A percentile compares a stretch with the other conserved stretches of the same genome.
Conservation (phyloP, 2,888 invertebrate genomes). For the Dasysyrphus albostriatus region DNA sequence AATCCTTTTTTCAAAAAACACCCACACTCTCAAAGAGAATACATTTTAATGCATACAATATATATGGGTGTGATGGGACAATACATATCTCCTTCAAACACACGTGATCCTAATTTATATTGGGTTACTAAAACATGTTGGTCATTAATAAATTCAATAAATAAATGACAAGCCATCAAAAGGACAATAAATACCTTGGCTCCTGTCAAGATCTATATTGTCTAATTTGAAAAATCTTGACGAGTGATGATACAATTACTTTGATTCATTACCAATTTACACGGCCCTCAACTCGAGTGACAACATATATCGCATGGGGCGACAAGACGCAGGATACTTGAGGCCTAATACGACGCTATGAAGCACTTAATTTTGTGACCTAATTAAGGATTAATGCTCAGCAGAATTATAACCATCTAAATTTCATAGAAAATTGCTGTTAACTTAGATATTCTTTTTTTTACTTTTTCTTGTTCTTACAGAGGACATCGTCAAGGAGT, state of each 20-base stretch:
- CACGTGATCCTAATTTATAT: slow-evolving; percentile 3
- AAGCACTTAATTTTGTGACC: slow-evolving; percentile 49
- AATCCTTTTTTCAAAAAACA: not conserved
- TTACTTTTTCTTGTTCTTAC: slow-evolving; percentile 13
- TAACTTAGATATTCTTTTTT: slow-evolving; percentile 43
- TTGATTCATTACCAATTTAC: slow-evolving; percentile 66
- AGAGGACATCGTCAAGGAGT: slow-evolving; percentile 38
- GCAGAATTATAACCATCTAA: slow-evolving; percentile 25
- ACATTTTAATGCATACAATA: not conserved
- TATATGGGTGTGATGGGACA: not conserved
- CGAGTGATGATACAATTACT: slow-evolving; percentile 62
- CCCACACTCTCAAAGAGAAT: not conserved
- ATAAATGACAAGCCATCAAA: slow-evolving; percentile 8
- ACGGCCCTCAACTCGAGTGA: slow-evolving; percentile 50
- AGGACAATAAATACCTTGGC: not conserved
- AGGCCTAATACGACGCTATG: not conserved
- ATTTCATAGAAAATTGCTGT: slow-evolving; percentile 40
- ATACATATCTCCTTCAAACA: not conserved
- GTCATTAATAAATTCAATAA: slow-evolving; percentile 19
- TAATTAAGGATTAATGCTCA: slow-evolving; percentile 64
- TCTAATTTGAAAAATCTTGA: slow-evolving; percentile 28
- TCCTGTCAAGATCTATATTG: not conserved
- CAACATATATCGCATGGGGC: slow-evolving; percentile 41
- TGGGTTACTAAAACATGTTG: not conserved
- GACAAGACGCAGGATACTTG: not conserved